Evolutionary conservation across 2,888 invertebrate genomes (phyloP), one percentile per base, ranked within the genome.

Genomic region (Disparrhopalites patrizii): DNA sequence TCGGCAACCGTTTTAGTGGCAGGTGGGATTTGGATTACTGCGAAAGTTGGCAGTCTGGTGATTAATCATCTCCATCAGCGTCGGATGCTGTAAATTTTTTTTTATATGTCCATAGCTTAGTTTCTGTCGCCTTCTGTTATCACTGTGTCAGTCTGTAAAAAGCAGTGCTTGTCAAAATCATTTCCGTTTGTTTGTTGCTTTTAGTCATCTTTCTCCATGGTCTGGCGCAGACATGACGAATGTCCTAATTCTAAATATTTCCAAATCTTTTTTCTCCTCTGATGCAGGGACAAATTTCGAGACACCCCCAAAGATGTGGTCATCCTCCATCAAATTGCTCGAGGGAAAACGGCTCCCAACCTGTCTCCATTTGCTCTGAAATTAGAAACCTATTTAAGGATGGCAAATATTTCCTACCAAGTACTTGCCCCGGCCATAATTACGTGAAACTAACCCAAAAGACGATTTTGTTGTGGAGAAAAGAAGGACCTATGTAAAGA

Each of bases 291-390:
- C 7, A n/a, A 28, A 20, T 68, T 64, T 64, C 33, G n/a, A 27
- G 52, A 67, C 25, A 65, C 65, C 1, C 65, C 61, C 13, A 68
- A 65, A 25, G 68, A 65, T 50, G 50, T 61, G 13, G 61, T 68
- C 2, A 61, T 68, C 23, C 30, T 68, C 3, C 68, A 68, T 50
- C 15, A 23, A 1, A 33, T 62, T 10, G 23, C 23, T 5, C 23
- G 60, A 23, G 58, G 66, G 31, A 56, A 43, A 25, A 55, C 36
- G 18, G 43, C 31, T 18, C 70, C 69, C 2, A 47, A 27, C 31
- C n/a, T 61, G 5, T 67, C 67, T 25, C 72, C 72, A 3, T 72
- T 72, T 65, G 67, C 64, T 7, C 18, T 72, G 5, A 72, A 72
- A 56, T 3, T 72, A n/a, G 67, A 67, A 54, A 72, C 72, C 0